A percentile compares a stretch with the other conserved stretches of the same genome.
Evolutionary conservation across 2,888 invertebrate genomes (phyloP).

Genomic region (Thyatira batis): DNA sequence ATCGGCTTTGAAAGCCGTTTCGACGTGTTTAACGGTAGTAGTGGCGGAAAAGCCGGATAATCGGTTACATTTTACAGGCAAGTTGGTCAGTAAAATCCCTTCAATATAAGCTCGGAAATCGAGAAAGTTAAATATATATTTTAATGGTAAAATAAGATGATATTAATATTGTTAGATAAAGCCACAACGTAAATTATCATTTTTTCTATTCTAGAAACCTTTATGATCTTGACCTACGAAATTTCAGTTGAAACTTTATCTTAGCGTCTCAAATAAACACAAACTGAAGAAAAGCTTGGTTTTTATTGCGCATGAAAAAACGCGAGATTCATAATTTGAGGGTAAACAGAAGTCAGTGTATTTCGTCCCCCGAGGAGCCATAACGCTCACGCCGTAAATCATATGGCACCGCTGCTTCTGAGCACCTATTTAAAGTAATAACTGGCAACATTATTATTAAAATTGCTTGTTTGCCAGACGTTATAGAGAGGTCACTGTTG

Average conservation of each 20-base stretch:
- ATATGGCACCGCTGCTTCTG: constrained; percentile 54
- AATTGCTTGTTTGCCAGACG: constrained; percentile 46
- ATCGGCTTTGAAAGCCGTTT: constrained; percentile 27
- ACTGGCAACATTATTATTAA: constrained; percentile 59
- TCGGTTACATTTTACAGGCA: constrained; percentile 17
- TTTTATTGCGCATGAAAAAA: constrained; percentile 14
- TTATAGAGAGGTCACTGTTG: constrained; percentile 26
- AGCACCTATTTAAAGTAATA: constrained; percentile 67
- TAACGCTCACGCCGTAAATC: constrained; percentile 46
- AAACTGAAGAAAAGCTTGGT: neutral
- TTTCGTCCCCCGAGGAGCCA: constrained; percentile 26
- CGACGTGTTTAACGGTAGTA: constrained; percentile 25
- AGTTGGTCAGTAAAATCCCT: constrained; percentile 20
- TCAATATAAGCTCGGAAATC: constrained; percentile 24
- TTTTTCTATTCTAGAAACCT: neutral
- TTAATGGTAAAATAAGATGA: no score
- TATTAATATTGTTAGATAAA: no score
- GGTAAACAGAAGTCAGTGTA: constrained; percentile 48
- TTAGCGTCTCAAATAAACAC: neutral
- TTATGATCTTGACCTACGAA: neutral
- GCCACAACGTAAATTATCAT: no score
- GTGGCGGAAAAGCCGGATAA: constrained; percentile 32
- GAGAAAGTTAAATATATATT: neutral
- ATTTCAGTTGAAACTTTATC: no score
- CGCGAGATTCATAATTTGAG: constrained; percentile 21